phyloP scores from a whole-genome alignment of 2,113 vertebrate species.

The Falco punctatus region DNA sequence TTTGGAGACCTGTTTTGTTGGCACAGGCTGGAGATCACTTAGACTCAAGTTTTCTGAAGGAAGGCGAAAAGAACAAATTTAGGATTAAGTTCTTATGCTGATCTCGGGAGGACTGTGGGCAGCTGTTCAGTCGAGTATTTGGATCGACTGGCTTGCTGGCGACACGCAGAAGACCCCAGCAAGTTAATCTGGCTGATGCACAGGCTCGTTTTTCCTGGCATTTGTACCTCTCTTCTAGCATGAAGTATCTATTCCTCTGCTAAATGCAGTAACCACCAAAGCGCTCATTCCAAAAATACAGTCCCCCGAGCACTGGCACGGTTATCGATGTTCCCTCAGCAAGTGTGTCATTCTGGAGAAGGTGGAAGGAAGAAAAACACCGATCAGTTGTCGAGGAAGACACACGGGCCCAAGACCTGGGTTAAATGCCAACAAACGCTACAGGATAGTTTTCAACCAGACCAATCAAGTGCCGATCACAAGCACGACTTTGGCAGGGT shows the following conservation, averaged over 20 bases:
- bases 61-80: not conserved
- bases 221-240: not conserved
- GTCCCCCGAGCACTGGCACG: conserved; percentile 4
- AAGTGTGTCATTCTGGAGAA: not conserved
- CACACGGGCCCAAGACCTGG: not conserved
- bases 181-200: not conserved
- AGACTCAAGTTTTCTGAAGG: not conserved
- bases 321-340: not conserved
- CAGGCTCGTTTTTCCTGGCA: not conserved
- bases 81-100: not conserved
- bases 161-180: not conserved
- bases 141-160: not conserved
- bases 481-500: not conserved
- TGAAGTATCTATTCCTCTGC: not conserved
- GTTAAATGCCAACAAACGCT: not conserved
- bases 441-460: not conserved
- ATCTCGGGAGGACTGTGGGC: not conserved
- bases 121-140: not conserved
- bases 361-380: conserved; percentile 24
- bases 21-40: not conserved
- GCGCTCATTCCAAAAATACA: conserved; percentile 20
- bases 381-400: not conserved
- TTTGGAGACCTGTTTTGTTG: not conserved
- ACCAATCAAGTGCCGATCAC: not conserved
- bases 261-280: not conserved